These are phyloP conservation scores for Crenichthys baileyi DNA, from an alignment of 2,797 vertebrate genomes.

Conservation along the genomic window DNA sequence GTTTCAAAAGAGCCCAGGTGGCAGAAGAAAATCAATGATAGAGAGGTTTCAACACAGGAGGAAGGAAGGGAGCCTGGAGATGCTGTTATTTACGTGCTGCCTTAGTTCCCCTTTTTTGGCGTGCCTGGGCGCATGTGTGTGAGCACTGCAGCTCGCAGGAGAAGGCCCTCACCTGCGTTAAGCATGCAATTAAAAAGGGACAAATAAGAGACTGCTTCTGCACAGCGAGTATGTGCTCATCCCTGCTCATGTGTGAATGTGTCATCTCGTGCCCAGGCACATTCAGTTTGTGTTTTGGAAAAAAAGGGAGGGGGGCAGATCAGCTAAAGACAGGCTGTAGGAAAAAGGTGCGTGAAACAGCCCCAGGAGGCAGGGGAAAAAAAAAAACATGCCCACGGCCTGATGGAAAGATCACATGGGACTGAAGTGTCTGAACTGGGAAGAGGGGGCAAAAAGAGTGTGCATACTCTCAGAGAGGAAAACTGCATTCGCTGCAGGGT, in stretches of 20 bases:
- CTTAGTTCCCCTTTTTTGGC: conserved; percentile 59
- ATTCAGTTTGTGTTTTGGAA: conserved; percentile 64
- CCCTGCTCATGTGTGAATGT: conserved; percentile 34
- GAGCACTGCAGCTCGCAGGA: not conserved
- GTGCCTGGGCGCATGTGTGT: not conserved
- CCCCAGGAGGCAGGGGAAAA: conserved; percentile 27
- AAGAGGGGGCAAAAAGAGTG: conserved; percentile 18
- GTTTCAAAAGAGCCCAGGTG: conserved; percentile 59
- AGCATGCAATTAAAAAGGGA: conserved; percentile 45
- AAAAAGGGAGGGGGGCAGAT: conserved; percentile 35
- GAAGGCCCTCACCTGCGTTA: conserved; percentile 30
- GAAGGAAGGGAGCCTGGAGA: conserved; percentile 49
- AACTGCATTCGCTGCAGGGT: conserved; percentile 35
- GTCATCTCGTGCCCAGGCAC: conserved; percentile 46
- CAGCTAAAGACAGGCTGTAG: conserved; percentile 38
- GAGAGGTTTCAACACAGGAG: conserved; percentile 43
- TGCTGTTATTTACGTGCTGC: conserved; percentile 37
- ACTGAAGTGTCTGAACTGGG: conserved; percentile 28
- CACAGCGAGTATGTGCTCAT: conserved; percentile 20
- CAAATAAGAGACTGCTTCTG: conserved; percentile 39
- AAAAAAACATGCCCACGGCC: conserved; percentile 19
- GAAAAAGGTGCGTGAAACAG: conserved; percentile 46
- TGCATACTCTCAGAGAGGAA: conserved; percentile 39
- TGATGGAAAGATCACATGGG: conserved; percentile 49
- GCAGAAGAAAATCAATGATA: conserved; percentile 50